Conservation (phyloP, 2,113 vertebrate genomes). For the Colaptes auratus region DNA sequence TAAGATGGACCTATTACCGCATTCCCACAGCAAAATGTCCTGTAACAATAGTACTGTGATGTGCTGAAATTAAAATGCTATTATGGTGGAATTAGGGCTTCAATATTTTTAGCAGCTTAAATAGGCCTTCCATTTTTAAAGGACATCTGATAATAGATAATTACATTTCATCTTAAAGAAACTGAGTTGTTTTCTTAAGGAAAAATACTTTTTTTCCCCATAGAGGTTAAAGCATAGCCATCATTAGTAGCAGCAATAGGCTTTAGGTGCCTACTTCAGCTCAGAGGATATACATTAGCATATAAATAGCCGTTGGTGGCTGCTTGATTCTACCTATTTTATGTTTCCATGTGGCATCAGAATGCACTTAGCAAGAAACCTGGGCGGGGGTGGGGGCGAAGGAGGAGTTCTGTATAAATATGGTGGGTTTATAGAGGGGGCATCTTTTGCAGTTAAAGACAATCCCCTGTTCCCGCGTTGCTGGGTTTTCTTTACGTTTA, state of each 20-base stretch:
- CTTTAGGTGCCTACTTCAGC: conserved; percentile 73
- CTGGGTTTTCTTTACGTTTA: conserved; percentile 3
- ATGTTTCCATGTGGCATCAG: conserved; percentile 75
- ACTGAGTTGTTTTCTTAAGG: conserved; percentile 78
- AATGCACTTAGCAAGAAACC: conserved; percentile 72
- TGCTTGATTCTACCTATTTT: conserved; percentile 75
- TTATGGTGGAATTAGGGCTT: conserved; percentile 92
- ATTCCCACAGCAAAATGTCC: conserved; percentile 85
- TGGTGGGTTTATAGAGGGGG: conserved; percentile 34
- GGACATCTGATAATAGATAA: conserved; percentile 86
- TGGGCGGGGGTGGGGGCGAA: background rate
- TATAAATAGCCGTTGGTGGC: conserved; percentile 77
- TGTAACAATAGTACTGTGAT: conserved; percentile 86
- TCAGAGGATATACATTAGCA: conserved; percentile 76
- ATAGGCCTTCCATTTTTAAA: conserved; percentile 84
- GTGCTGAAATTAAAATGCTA: conserved; percentile 93
- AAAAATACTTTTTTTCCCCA: conserved; percentile 72
- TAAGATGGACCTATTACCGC: conserved; percentile 85
- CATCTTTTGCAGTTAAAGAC: conserved; percentile 24
- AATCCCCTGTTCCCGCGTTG: conserved; percentile 13
- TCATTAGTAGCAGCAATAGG: conserved; percentile 77
- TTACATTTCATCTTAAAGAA: conserved; percentile 83
- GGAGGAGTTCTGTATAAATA: conserved; percentile 20
- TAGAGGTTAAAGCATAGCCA: conserved; percentile 77
- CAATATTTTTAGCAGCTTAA: conserved; percentile 86